Conservation (phyloP, 2,797 vertebrate species). For the Danio albolineatus region DNA sequence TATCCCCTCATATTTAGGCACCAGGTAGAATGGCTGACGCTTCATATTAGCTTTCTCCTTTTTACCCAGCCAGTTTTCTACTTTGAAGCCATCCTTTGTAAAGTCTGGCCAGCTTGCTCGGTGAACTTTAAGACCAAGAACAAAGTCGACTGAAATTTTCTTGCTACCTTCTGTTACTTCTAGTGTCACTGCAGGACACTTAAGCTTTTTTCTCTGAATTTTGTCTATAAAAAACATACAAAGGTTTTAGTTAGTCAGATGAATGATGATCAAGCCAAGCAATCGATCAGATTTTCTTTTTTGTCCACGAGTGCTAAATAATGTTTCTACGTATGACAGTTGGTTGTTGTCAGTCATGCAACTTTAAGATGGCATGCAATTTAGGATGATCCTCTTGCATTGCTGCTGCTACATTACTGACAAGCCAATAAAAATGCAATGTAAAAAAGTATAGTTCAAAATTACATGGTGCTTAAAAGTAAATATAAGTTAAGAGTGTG, state of each 20-base stretch:
- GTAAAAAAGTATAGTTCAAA: too few species aligned
- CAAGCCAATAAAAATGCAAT: too few species aligned
- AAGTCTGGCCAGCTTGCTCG: constrained; percentile 75
- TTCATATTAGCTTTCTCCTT: constrained; percentile 71
- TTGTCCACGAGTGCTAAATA: too few species aligned
- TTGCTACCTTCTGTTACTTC: constrained; percentile 60
- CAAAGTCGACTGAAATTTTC: constrained; percentile 85
- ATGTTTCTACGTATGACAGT: too few species aligned
- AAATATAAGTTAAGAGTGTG: too few species aligned
- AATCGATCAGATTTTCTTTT: too few species aligned
- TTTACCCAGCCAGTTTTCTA: constrained; percentile 81
- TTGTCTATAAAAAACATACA: constrained; percentile 30
- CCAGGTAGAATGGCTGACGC: constrained; percentile 72
- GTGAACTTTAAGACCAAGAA: constrained; percentile 77
- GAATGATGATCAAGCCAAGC: too few species aligned
- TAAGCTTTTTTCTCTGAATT: constrained; percentile 72
- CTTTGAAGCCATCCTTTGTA: constrained; percentile 74
- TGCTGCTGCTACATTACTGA: too few species aligned
- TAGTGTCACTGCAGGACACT: constrained; percentile 87
- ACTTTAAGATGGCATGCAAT: too few species aligned
- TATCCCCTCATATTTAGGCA: constrained; percentile 84
- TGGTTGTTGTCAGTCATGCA: too few species aligned
- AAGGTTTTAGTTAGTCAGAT: not conserved
- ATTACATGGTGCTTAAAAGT: too few species aligned
- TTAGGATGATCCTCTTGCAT: too few species aligned